A percentile compares a stretch with the other conserved stretches of the same genome.
These are phyloP conservation scores for Phalacrocorax carbo DNA, from an alignment of 2,113 vertebrate species.

Conservation along the genomic window DNA sequence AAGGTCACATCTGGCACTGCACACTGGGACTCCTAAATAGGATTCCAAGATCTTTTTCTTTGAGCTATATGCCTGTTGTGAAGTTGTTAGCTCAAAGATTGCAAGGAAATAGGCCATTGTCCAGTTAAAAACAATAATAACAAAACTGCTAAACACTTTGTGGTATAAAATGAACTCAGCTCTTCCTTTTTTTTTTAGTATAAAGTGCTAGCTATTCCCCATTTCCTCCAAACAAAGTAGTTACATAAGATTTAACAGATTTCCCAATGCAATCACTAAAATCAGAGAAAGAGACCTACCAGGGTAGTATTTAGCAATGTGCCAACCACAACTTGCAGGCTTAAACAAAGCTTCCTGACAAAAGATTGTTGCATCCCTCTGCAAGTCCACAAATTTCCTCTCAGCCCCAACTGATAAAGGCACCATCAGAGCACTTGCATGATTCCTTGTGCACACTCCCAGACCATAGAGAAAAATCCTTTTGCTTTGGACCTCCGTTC, in stretches of 20 bases:
- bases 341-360: neutral
- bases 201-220: neutral
- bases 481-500: neutral
- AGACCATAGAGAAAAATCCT: accelerated
- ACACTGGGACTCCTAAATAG: neutral
- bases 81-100: neutral
- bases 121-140: neutral
- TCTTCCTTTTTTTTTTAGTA: conserved; percentile 5
- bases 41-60: neutral
- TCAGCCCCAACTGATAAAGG: neutral
- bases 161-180: neutral
- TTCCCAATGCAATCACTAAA: neutral
- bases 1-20: neutral
- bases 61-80: neutral
- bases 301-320: neutral
- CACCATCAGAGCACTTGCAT: neutral
- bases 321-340: neutral
- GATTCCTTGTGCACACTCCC: neutral
- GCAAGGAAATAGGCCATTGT: neutral
- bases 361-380: neutral
- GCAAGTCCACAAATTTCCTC: neutral
- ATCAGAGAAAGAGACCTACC: neutral
- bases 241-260: conserved; percentile 3
- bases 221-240: neutral
- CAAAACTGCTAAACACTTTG: neutral